A percentile compares a stretch with the other conserved stretches of the same genome.
Conservation (phyloP, 2,888 invertebrate genomes). For the Ypsolopha sequella region DNA sequence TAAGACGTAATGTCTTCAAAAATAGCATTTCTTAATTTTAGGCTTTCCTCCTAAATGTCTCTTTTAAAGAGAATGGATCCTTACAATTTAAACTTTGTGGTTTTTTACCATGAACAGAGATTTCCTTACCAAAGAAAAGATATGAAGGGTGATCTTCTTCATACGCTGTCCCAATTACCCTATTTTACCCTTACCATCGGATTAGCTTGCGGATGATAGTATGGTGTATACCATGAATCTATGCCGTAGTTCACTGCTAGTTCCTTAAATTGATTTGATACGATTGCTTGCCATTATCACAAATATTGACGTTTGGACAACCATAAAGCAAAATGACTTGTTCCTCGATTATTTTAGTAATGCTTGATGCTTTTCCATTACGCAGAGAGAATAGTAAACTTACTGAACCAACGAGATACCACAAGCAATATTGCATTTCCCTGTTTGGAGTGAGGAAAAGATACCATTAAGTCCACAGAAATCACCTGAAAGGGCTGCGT, state of each 20-base stretch:
- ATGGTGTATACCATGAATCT: constrained; percentile 10
- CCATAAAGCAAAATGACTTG: constrained; percentile 12
- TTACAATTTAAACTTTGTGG: not conserved
- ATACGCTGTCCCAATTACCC: constrained; percentile 19
- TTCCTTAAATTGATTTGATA: constrained; percentile 8
- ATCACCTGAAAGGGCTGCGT: constrained; percentile 4
- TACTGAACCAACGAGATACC: constrained; percentile 9
- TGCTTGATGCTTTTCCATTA: constrained; percentile 7
- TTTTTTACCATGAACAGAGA: constrained; percentile 8
- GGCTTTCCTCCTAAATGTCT: not conserved
- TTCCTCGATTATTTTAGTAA: constrained; percentile 8
- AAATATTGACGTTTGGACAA: constrained; percentile 8
- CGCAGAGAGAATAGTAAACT: constrained; percentile 5
- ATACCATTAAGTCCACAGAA: not conserved
- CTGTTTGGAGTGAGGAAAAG: not conserved
- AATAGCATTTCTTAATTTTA: not conserved
- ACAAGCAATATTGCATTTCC: constrained; percentile 9
- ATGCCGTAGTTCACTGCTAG: constrained; percentile 3
- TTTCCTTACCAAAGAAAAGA: constrained; percentile 14
- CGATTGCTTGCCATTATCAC: constrained; percentile 15
- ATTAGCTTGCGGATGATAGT: constrained; percentile 26
- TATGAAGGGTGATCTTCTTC: constrained; percentile 8
- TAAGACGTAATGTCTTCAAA: not conserved
- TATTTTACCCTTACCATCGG: constrained; percentile 24
- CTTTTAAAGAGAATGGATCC: not conserved